Conservation (phyloP, 2,797 vertebrate genomes). For the Myotis findleyi region DNA sequence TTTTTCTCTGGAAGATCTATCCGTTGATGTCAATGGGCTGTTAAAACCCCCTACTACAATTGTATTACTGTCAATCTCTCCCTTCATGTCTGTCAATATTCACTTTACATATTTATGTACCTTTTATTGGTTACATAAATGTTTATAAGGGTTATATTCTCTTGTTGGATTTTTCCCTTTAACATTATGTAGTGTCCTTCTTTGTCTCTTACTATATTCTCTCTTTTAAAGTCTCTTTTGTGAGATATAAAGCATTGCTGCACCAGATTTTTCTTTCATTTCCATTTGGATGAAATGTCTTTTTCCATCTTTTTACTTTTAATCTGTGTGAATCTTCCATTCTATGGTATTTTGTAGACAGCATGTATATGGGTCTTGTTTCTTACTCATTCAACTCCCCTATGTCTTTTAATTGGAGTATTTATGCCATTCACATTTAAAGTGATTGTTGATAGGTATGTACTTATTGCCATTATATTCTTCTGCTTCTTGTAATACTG, state of each 20-base stretch:
- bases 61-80: background rate
- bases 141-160: background rate
- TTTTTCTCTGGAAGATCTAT: background rate
- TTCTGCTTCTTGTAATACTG: background rate
- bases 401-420: background rate
- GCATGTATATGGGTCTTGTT: background rate
- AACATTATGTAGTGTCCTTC: background rate
- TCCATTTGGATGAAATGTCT: background rate
- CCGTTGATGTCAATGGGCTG: background rate
- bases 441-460: background rate
- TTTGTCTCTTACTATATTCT: background rate
- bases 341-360: background rate
- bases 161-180: background rate
- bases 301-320: background rate
- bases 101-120: background rate
- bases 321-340: background rate
- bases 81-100: background rate
- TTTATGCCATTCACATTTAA: background rate
- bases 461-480: background rate
- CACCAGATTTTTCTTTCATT: background rate
- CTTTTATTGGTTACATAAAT: background rate
- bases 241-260: background rate
- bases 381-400: background rate
- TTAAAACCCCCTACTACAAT: background rate
- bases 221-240: background rate